A percentile compares a stretch with the other conserved stretches of the same genome.
phyloP scores from a whole-genome alignment of 2,888 invertebrate genomes.

The Drosophila seclusa region DNA sequence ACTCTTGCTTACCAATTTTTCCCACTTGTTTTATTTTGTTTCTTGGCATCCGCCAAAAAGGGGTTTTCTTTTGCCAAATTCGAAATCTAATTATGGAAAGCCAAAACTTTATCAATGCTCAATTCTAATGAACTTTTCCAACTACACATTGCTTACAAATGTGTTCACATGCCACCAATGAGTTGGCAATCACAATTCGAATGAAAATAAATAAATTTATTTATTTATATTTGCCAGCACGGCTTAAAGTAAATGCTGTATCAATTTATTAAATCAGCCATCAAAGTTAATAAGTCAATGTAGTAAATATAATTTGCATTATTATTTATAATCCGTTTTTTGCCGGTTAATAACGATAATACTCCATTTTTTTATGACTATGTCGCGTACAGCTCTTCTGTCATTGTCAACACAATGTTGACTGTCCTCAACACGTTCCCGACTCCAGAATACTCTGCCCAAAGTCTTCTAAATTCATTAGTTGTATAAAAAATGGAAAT shows the following conservation, averaged over 20 bases:
- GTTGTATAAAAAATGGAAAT: rapidly evolving
- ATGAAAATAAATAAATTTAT: neutral
- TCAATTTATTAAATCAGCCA: neutral
- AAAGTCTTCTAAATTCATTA: neutral
- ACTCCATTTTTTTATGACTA: neutral
- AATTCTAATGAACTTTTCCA: neutral
- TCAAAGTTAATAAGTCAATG: neutral
- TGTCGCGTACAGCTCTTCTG: neutral
- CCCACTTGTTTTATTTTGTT: neutral
- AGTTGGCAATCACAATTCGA: neutral
- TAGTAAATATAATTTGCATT: neutral
- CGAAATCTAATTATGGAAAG: neutral
- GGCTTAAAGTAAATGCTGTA: neutral
- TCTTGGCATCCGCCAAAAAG: neutral
- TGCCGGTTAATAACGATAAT: neutral
- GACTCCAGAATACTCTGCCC: neutral
- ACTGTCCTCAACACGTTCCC: neutral
- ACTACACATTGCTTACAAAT: neutral
- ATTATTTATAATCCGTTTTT: neutral
- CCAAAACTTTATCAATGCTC: neutral
- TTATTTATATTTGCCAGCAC: neutral
- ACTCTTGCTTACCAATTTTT: conserved; percentile 12
- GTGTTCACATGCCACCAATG: neutral
- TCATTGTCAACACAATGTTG: neutral
- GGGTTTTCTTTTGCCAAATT: neutral